Evolutionary conservation across 2,797 vertebrate species (phyloP).

Genomic region (Chiroxiphia lanceolata): DNA sequence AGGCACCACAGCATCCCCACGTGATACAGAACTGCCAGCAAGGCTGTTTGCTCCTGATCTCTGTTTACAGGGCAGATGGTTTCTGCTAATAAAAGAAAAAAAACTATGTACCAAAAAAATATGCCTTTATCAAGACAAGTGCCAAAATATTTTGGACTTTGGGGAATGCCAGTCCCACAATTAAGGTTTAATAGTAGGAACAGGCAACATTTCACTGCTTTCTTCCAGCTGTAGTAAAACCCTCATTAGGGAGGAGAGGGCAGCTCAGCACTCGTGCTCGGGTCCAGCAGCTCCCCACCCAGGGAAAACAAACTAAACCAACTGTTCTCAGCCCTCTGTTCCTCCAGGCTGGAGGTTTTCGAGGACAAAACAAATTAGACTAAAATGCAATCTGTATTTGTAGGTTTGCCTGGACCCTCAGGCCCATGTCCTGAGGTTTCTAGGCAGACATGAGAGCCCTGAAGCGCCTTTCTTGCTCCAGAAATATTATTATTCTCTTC

Average conservation of each 20-base stretch:
- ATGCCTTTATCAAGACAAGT: constrained; percentile 23
- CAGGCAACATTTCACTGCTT: background rate
- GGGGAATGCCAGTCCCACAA: background rate
- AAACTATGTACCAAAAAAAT: constrained; percentile 1
- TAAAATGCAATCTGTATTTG: background rate
- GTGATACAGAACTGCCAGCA: constrained; percentile 17
- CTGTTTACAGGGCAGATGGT: constrained; percentile 64
- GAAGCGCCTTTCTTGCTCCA: background rate
- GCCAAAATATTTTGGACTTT: constrained; percentile 61
- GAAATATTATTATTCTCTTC: fast-evolving
- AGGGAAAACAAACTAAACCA: background rate
- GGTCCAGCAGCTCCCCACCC: background rate
- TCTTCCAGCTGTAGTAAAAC: background rate
- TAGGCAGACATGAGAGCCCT: background rate
- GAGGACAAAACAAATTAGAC: background rate
- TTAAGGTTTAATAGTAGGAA: constrained; percentile 25
- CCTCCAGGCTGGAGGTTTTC: background rate
- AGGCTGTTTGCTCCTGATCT: constrained; percentile 46
- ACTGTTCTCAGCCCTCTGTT: background rate
- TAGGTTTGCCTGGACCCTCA: background rate
- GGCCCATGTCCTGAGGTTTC: background rate
- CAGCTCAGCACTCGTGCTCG: background rate
- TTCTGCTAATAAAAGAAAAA: constrained; percentile 44
- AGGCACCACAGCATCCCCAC: constrained; percentile 36
- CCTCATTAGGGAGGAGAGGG: background rate